Evolutionary conservation across 2,797 vertebrate genomes (phyloP).

Genomic region (Myotis pilosus): DNA sequence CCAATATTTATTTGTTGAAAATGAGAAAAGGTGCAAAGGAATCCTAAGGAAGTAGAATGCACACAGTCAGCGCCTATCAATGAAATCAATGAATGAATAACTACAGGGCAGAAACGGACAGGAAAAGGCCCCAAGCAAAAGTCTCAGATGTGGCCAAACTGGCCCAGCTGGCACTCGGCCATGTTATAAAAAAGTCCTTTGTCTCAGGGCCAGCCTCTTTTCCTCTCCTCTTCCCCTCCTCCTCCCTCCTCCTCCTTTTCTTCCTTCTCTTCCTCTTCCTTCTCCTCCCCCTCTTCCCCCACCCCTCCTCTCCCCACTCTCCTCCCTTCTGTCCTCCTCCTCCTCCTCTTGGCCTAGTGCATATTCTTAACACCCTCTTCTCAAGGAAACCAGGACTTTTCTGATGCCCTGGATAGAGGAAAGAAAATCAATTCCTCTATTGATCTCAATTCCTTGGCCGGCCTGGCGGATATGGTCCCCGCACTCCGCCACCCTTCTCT

Average conservation of each 20-base stretch:
- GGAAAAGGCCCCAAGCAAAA: background rate
- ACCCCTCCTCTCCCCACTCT: accelerated
- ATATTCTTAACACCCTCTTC: background rate
- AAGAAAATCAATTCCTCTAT: background rate
- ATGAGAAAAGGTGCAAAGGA: background rate
- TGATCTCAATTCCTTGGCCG: background rate
- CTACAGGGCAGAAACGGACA: background rate
- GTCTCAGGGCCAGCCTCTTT: background rate
- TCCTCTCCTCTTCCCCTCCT: background rate
- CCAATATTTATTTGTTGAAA: background rate
- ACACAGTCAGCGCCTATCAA: background rate
- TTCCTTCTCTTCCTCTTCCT: background rate
- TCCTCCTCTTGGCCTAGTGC: background rate
- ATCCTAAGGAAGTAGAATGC: background rate
- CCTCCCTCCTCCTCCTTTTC: no score
- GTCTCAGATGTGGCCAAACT: background rate
- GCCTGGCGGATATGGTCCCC: background rate
- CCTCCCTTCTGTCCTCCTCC: background rate
- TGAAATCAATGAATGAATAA: background rate
- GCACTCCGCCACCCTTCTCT: background rate
- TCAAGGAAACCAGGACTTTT: background rate
- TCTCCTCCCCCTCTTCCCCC: background rate
- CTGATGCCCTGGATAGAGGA: background rate
- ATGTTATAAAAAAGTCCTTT: background rate
- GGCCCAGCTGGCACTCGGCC: background rate